Evolutionary conservation across 2,888 invertebrate species (phyloP), one percentile per base, ranked within the genome.

Genomic region (Aphodius granarius): DNA sequence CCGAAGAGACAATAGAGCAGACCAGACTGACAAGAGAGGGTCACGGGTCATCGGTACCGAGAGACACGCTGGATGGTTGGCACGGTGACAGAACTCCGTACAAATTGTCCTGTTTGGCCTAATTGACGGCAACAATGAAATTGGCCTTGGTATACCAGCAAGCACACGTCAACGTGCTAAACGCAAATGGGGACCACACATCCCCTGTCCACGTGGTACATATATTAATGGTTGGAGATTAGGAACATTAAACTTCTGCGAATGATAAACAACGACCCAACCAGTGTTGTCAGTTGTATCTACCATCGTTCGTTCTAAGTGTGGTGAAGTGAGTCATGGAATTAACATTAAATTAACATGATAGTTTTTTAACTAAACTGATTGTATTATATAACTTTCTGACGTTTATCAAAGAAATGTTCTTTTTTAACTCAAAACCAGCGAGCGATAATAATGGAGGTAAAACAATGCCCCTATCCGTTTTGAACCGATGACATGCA

Each of bases 81-180:
- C 68, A 68, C 20, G 68, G 15, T 68, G 68, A 68, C 68, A 68
- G 20, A 68, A n/a, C 20, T 20, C n/a, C 19, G 68, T 20, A 68
- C 68, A 68, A 68, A 20, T 68, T 68, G 68, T 20, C 68, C 20
- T 20, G 68, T 68, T 43, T 43, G 43, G 43, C 43, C 68, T 68
- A 68, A 68, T 68, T 68, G 22, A 68, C 68, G 21, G 19, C 21
- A 68, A 68, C 68, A 68, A 68, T 68, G 68, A 68, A 68, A 68
- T 68, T 68, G 68, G 68, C 68, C 68, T 68, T 68, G 68, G 20
- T 68, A 68, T 19, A 68, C 68, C 68, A 68, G 21, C 68, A 20
- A 68, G 22, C 20, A 68, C 68, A 68, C 21, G 13, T 22, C 68
- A 19, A 19, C 65, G 65, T 43, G 43, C 43, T 6, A 43, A 43